These are phyloP conservation scores for Rhadinocentrus ornatus DNA, from an alignment of 2,797 vertebrate species.

Conservation along the genomic window DNA sequence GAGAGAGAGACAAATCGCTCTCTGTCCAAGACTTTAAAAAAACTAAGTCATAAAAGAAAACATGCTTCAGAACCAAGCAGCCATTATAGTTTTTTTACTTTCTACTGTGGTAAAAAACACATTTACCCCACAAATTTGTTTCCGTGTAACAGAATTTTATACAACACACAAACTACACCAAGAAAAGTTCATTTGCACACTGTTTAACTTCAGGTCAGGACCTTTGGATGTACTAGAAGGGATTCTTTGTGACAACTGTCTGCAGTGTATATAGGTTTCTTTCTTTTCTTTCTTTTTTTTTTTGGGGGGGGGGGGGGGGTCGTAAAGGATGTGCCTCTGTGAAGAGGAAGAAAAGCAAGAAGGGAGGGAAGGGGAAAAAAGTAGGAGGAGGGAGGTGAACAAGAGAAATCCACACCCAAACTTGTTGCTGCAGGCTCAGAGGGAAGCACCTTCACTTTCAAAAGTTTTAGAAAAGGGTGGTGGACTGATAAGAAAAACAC, in stretches of 20 bases:
- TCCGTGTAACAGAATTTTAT: neutral
- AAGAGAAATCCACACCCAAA: slow-evolving; percentile 78
- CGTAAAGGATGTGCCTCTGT: slow-evolving; percentile 74
- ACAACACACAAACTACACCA: neutral
- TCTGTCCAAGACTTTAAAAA: slow-evolving; percentile 36
- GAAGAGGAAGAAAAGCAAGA: slow-evolving; percentile 68
- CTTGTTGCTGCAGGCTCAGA: slow-evolving; percentile 50
- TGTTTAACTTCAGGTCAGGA: slow-evolving; percentile 1
- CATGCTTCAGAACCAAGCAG: slow-evolving; percentile 16
- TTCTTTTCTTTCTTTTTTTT: slow-evolving; percentile 18
- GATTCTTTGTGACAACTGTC: slow-evolving; percentile 8
- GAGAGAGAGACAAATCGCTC: slow-evolving; percentile 35
- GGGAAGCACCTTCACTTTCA: slow-evolving; percentile 55
- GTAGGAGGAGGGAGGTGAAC: slow-evolving; percentile 58
- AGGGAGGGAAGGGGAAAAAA: slow-evolving; percentile 53
- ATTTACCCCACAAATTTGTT: neutral
- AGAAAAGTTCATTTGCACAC: slow-evolving; percentile 4
- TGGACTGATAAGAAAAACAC: slow-evolving; percentile 28
- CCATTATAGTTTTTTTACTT: slow-evolving; percentile 21
- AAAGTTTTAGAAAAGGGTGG: slow-evolving; percentile 10
- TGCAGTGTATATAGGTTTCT: slow-evolving; percentile 19
- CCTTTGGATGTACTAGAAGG: slow-evolving; percentile 10
- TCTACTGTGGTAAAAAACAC: neutral
- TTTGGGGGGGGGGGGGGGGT: too few species aligned
- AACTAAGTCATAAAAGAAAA: slow-evolving; percentile 13